Conservation (phyloP, 2,797 vertebrate genomes). For the Silurus aristotelis region DNA sequence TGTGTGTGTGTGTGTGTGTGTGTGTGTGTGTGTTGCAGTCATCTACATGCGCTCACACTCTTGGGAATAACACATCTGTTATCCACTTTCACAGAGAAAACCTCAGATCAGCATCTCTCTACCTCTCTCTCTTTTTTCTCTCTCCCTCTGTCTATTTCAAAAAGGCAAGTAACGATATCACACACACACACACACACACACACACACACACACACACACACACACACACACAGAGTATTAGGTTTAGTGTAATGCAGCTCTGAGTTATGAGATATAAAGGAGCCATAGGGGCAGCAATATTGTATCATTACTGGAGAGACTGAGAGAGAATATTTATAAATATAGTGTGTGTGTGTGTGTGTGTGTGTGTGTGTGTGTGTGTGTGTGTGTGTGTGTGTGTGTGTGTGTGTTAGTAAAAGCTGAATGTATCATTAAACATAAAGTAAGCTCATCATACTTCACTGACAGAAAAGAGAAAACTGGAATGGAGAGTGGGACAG, state of each 20-base stretch:
- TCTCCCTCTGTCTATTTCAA: slow-evolving; percentile 3
- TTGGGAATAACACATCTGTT: slow-evolving; percentile 31
- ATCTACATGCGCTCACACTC: slow-evolving; percentile 7
- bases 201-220: slow-evolving; percentile 36
- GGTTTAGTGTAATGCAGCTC: neutral
- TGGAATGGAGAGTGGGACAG: neutral
- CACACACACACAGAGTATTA: neutral
- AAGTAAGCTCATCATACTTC: neutral
- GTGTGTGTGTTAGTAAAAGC: neutral
- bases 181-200: neutral
- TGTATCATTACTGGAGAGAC: neutral
- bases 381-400: neutral
- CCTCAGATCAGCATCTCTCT: slow-evolving; percentile 18
- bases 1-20: slow-evolving; percentile 43
- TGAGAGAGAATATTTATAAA: neutral
- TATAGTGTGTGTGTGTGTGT: neutral
- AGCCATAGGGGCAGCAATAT: neutral
- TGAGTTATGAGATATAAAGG: slow-evolving; percentile 3
- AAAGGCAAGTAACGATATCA: slow-evolving; percentile 12
- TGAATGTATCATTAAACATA: neutral
- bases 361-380: neutral
- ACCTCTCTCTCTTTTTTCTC: neutral
- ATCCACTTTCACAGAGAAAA: slow-evolving; percentile 24
- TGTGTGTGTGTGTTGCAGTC: slow-evolving; percentile 24
- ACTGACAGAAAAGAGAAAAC: neutral